phyloP scores from a whole-genome alignment of 2,797 vertebrate species.

The Sebastes itinus region DNA sequence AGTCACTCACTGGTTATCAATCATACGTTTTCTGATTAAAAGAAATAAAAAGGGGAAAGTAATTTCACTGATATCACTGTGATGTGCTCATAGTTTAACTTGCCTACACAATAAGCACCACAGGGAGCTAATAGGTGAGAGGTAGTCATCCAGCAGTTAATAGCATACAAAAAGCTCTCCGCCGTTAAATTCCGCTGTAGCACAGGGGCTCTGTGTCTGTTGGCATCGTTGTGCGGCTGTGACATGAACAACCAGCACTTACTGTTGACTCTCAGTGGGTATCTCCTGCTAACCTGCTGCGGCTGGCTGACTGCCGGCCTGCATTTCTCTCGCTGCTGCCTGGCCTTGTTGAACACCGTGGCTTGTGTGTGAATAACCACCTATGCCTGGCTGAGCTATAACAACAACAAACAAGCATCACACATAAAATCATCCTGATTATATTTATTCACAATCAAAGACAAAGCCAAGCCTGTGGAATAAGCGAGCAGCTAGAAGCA shows the following conservation, averaged over 20 bases:
- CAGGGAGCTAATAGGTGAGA: slow-evolving; percentile 31
- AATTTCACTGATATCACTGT: background rate
- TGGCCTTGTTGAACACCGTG: background rate
- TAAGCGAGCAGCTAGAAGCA: background rate
- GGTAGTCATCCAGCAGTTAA: slow-evolving; percentile 45
- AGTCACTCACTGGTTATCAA: background rate
- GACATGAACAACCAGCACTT: slow-evolving; percentile 53
- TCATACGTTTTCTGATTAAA: background rate
- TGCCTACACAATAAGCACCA: background rate
- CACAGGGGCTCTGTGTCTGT: slow-evolving; percentile 34
- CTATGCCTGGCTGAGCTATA: background rate
- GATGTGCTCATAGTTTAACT: background rate
- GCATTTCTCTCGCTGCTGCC: slow-evolving; percentile 9
- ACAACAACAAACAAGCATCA: background rate
- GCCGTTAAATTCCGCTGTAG: slow-evolving; percentile 43
- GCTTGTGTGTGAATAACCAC: background rate
- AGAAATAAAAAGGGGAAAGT: background rate
- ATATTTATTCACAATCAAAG: background rate
- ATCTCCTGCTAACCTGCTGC: slow-evolving; percentile 43
- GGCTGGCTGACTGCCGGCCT: slow-evolving; percentile 40
- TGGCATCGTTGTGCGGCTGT: slow-evolving; percentile 41
- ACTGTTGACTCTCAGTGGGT: slow-evolving; percentile 56
- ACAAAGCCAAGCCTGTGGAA: background rate
- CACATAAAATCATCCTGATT: background rate
- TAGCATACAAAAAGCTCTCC: slow-evolving; percentile 40